These are phyloP conservation scores for Lamprologus speciosus DNA, from an alignment of 2,113 vertebrate species.

Conservation along the genomic window DNA sequence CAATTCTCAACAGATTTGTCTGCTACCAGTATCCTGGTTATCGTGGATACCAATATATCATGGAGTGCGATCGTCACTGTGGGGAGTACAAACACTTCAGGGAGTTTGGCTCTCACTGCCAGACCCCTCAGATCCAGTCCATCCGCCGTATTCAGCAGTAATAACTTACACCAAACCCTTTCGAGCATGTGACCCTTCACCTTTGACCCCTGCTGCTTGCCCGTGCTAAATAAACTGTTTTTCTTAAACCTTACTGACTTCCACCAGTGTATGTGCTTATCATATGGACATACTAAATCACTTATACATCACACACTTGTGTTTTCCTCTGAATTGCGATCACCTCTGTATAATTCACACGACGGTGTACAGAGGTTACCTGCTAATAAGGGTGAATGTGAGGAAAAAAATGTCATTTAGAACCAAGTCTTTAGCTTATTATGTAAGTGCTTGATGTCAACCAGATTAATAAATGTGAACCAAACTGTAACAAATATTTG, in stretches of 20 bases:
- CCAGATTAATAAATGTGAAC: background rate
- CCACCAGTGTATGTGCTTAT: conserved; percentile 34
- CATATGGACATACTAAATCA: background rate
- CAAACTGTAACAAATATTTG: background rate
- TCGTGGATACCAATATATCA: conserved; percentile 88
- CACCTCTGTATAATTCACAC: background rate
- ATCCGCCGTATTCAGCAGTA: conserved; percentile 91
- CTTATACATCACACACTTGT: background rate
- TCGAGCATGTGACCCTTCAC: conserved; percentile 21
- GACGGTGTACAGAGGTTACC: background rate
- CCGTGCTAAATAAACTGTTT: conserved; percentile 73
- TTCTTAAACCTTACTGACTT: conserved; percentile 64
- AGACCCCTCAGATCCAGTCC: conserved; percentile 90
- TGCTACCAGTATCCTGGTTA: conserved; percentile 93
- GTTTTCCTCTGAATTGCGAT: background rate
- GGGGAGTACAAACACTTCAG: conserved; percentile 89
- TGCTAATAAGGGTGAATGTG: background rate
- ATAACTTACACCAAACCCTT: conserved; percentile 27
- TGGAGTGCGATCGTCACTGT: conserved; percentile 85
- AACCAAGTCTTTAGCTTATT: background rate
- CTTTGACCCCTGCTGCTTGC: conserved; percentile 18
- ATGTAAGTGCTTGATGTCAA: background rate
- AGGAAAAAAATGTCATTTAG: background rate
- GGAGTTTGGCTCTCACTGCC: conserved; percentile 87
- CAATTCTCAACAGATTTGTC: conserved; percentile 75